Conservation (phyloP, 2,797 vertebrate genomes). For the Brachymystax lenok region DNA sequence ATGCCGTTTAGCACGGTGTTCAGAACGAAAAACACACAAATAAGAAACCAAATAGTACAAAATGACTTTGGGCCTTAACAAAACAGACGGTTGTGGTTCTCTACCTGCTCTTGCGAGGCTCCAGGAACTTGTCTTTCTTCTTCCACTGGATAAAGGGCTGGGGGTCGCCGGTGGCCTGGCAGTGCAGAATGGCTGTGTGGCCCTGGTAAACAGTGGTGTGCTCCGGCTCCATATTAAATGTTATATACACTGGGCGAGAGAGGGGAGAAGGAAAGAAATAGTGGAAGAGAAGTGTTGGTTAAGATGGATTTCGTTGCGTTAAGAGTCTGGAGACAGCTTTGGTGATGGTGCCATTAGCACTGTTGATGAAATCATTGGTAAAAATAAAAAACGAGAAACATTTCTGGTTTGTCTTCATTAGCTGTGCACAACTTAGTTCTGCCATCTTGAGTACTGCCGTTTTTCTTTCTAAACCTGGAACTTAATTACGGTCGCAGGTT, state of each 20-base stretch:
- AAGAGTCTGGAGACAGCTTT: background rate
- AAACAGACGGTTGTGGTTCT: constrained; percentile 28
- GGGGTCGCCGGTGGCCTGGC: constrained; percentile 85
- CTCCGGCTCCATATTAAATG: constrained; percentile 84
- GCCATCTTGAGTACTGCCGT: no score
- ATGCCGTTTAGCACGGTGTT: no score
- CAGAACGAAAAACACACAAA: no score
- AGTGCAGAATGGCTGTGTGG: constrained; percentile 83
- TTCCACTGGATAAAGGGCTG: constrained; percentile 85
- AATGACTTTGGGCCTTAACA: background rate
- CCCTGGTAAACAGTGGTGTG: constrained; percentile 86
- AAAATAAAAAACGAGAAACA: no score
- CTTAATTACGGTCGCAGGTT: no score
- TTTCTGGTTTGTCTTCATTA: no score
- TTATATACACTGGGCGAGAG: constrained; percentile 75
- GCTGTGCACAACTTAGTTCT: no score
- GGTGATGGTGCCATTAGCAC: no score
- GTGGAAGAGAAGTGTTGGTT: background rate
- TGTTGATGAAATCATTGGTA: no score
- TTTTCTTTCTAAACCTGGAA: no score
- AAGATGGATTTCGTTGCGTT: background rate
- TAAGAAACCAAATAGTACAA: background rate
- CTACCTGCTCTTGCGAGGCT: constrained; percentile 72
- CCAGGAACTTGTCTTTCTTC: constrained; percentile 83
- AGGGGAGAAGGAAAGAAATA: background rate